Evolutionary conservation across 64 coral and sea anemone genomes (phyloP), one percentile per base, ranked within the genome.

Genomic region (Montipora sp.): DNA sequence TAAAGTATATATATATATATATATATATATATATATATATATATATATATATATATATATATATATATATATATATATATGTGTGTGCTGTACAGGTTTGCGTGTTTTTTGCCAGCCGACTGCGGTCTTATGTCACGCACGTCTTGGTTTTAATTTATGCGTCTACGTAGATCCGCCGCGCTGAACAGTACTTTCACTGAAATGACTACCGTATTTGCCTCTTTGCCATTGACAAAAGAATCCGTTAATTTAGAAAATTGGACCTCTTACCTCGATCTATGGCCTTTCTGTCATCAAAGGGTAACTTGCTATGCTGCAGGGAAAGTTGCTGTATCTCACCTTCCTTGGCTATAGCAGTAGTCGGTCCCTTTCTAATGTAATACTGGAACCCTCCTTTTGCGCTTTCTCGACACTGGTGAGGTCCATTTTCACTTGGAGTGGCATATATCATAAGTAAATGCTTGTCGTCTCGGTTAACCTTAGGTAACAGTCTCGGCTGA

Each of bases 391-490:
- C 20, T 5, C 88, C 80, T 5, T 91, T 87, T 5, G 63, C 18
- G 46, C 88, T 91, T 59, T 95, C 59, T 60, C 70, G 85, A 4
- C 78, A 75, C 59, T 58, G 81, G 50, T 89, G 92, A 7, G 92
- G 75, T 12, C 92, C 86, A 43, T 48, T 59, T 23, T 94, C 87
- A 75, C 85, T 89, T 15, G 92, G 75, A 46, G 48, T 89, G 50
- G 74, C 87, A 78, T 87, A 94, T 27, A 94, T 94, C 51, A 83
- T 88, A 16, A 95, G 88, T 16, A 95, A 47, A 47, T 95, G 49
- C 11, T 81, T 92, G 65, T 9, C 51, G 8, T 53, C 47, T 36
- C 36, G 36, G 77, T 75, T 61, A 22, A 95, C 77, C 20, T 82
- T 80, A 46, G 94, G 75, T 7, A 80, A 83, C 9, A 90, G 16